Evolutionary conservation across 2,888 invertebrate species (phyloP), one percentile per base, ranked within the genome.

Genomic region (Coenonympha glycerion): DNA sequence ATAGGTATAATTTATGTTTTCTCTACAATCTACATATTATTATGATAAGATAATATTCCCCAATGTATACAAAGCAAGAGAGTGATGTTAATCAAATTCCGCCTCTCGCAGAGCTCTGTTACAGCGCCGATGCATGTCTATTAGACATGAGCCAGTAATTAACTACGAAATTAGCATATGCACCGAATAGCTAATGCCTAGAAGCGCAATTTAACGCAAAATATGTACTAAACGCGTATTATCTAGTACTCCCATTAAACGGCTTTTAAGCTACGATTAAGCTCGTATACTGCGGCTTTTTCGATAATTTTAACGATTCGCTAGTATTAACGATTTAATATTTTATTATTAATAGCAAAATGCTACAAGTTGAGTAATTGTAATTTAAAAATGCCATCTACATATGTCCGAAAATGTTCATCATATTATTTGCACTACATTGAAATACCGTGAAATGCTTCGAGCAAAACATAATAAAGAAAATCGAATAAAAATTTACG

Each of bases 81-180:
- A 18, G 33, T 9, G 44, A 33, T 44, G 34, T 34, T 45, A 45
- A 34, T 45, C 45, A 45, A 24, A 34, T 24, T 45, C 45, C 21
- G 13, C 6, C 44, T 15, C 45, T 34, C 45, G 15, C 33, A 45
- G 24, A 15, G 45, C 33, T 45, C 45, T 15, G 34, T 45, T 45
- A 45, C 45, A 45, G 34, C 45, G 45, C 11, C 18, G 22, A 45
- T 34, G 45, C 45, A 34, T 11, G 16, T 45, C 34, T 45, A 45
- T 24, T 33, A 45, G 21, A 21, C 42, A 31, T 22, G 30, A 31
- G 34, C 9, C 33, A 6, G 45, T 45, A 45, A 45, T 45, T 45
- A 33, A 22, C 45, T 45, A 33, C 16, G 15, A 24, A 21, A 44
- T 44, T 33, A 24, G 34, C 45, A 45, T 34, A 45, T 45, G 45